Evolutionary conservation across 2,113 vertebrate genomes (phyloP), one percentile per base, ranked within the genome.

Genomic region (Cebus imitator): DNA sequence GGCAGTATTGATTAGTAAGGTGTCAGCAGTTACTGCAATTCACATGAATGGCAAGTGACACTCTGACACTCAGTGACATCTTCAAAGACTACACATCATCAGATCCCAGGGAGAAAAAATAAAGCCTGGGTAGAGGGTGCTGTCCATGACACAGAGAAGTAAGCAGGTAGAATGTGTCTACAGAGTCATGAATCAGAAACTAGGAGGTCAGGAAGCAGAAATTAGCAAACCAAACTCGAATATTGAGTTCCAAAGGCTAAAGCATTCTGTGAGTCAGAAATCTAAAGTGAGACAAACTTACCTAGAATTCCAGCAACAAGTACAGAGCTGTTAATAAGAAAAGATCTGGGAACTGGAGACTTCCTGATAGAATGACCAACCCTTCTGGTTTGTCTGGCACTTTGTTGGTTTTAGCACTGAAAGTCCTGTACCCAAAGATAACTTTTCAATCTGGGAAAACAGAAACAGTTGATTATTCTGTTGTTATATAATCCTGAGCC

Each of bases 241-340:
- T 66, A 61, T 4, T 37, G 13, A 64, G 37, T 25, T 90, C n/a
- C 82, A 90, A 78, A 90, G 18, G 6, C 20, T 90, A 35, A 90
- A 84, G 17, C 35, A 73, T 27, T 89, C 35, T 73, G 1, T 94
- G 75, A 91, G 35, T 52, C 70, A 89, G 50, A 93, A 72, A 73
- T 81, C n/a, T 76, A 23, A 95, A 78, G 58, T 80, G 40, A 95
- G 30, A 83, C 9, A 43, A 94, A 66, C 3, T 81, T 81, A 66
- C 10, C 25, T 35, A 87, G 45, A 27, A 91, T 97, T 82, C n/a
- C 30, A 92, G 79, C 23, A 64, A 84, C 61, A 87, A 94, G 87
- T 85, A 48, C 14, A 75, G 21, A 95, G 57, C 11, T 84, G 32
- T 85, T 48, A 52, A 35, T 85, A 87, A 95, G 50, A 72, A 72